A percentile compares a stretch with the other conserved stretches of the same genome.
phyloP scores from a whole-genome alignment of 2,888 invertebrate species.

The Prosapia bicincta region DNA sequence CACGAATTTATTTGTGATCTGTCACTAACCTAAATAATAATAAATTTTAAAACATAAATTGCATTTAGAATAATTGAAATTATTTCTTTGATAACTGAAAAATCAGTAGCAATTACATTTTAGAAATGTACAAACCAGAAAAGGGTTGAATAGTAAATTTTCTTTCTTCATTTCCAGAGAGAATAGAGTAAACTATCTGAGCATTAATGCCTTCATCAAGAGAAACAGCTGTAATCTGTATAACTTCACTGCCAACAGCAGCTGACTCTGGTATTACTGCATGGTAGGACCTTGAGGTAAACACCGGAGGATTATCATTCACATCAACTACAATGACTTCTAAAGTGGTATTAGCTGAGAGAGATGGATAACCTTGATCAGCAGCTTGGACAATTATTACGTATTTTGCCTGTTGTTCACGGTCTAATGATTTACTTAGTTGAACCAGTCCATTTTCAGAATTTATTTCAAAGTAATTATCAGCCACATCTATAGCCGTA shows the following conservation, averaged over 20 bases:
- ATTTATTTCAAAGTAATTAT: constrained; percentile 7
- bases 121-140: constrained; percentile 32
- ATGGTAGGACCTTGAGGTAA: constrained; percentile 14
- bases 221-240: constrained; percentile 8
- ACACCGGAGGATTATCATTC: constrained; percentile 25
- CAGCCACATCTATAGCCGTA: constrained; percentile 58
- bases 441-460: constrained; percentile 14
- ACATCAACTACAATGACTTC: constrained; percentile 12
- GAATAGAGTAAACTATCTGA: constrained; percentile 12
- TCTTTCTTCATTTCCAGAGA: constrained; percentile 17
- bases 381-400: constrained; percentile 6
- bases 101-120: no score
- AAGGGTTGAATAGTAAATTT: constrained; percentile 13
- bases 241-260: constrained; percentile 17
- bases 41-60: no score
- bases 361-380: constrained; percentile 19
- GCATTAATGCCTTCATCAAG: constrained; percentile 11
- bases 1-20: no score
- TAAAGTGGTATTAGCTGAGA: constrained; percentile 13
- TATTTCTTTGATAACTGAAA: no score
- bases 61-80: no score
- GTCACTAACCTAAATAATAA: no score
- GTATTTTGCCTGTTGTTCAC: constrained; percentile 7
- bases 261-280: constrained; percentile 19
- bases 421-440: constrained; percentile 9